Conservation (phyloP, 2,113 vertebrate species). For the Sturnus vulgaris region DNA sequence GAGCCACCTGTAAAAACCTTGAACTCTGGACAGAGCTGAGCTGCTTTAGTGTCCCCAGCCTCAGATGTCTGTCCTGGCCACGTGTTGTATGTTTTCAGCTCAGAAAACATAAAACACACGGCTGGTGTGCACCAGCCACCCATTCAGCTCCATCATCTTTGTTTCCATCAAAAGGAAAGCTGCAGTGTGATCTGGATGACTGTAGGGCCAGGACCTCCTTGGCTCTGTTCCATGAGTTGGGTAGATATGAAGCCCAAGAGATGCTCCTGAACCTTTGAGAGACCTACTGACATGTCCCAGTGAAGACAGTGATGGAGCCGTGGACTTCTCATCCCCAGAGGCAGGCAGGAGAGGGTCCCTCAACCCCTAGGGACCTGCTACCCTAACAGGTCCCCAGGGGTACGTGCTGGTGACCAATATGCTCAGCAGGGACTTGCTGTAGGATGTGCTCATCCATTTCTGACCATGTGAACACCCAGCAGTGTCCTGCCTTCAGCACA, state of each 20-base stretch:
- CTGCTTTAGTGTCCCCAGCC: background rate
- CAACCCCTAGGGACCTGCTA: background rate
- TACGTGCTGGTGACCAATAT: accelerated
- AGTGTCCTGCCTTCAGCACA: background rate
- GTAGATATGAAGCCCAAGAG: background rate
- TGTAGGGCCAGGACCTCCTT: background rate
- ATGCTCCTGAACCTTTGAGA: background rate
- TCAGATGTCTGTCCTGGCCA: background rate
- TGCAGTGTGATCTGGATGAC: background rate
- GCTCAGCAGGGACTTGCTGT: background rate
- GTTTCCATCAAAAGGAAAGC: background rate
- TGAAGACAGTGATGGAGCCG: accelerated
- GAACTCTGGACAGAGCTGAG: background rate
- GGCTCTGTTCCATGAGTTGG: background rate
- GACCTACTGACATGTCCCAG: background rate
- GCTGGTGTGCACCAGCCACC: background rate
- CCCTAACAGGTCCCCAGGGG: background rate
- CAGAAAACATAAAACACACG: background rate
- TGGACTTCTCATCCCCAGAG: background rate
- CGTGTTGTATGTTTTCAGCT: background rate
- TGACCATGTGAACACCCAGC: background rate
- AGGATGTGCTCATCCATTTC: background rate
- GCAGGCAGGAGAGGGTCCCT: background rate
- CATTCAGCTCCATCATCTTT: background rate
- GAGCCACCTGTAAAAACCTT: background rate